Percentiles rank a stretch among this genome's conserved stretches.
phyloP scores from a whole-genome alignment of 2,113 vertebrate genomes.

The Etia nguti region DNA sequence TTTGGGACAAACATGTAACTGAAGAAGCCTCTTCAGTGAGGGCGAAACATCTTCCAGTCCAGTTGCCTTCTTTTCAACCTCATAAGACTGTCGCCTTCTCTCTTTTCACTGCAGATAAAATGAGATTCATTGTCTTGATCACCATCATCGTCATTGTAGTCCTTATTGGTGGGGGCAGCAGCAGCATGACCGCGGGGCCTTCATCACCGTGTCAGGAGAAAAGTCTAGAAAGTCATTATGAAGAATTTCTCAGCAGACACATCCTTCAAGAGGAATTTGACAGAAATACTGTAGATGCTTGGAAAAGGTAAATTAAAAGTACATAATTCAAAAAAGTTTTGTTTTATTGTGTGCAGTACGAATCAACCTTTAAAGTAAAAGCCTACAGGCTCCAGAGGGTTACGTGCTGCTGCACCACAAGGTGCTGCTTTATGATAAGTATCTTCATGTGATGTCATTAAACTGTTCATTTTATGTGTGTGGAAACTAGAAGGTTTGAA shows the following conservation, averaged over 20 bases:
- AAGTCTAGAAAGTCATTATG: accelerated
- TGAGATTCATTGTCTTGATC: neutral
- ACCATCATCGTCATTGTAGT: neutral
- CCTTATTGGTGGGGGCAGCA: neutral
- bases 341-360: neutral
- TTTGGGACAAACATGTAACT: neutral
- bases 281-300: neutral
- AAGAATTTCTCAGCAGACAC: accelerated
- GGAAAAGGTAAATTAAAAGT: neutral
- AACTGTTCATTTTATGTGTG: neutral
- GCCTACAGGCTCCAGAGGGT: neutral
- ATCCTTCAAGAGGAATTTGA: neutral
- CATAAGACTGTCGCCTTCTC: neutral
- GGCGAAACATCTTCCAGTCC: neutral
- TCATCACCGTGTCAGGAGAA: neutral
- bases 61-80: neutral
- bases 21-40: neutral
- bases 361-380: accelerated
- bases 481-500: neutral
- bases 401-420: neutral
- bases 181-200: accelerated
- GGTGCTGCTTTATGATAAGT: neutral
- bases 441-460: neutral
- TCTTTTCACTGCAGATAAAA: neutral
- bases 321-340: accelerated